Percentiles rank a stretch among this genome's conserved stretches.
Evolutionary conservation across 2,888 invertebrate genomes (phyloP).

Genomic region (Cepaea hortensis): DNA sequence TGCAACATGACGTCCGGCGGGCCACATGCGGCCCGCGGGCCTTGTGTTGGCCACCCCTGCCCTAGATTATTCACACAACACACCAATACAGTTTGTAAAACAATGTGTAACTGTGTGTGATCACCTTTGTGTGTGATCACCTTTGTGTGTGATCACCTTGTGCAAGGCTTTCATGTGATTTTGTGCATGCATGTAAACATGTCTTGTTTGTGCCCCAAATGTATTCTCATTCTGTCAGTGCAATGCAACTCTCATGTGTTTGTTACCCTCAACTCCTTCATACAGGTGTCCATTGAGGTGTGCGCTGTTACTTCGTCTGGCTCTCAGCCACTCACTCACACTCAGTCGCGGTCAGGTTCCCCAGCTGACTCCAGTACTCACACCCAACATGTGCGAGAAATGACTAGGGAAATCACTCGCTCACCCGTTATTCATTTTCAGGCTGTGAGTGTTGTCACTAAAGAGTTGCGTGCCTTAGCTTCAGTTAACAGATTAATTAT

Average conservation of each 20-base stretch:
- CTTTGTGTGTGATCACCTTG: too few relatives aligned
- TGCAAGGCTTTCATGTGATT: too few relatives aligned
- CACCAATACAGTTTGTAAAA: too few relatives aligned
- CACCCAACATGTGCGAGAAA: conserved; percentile 48
- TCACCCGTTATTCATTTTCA: conserved; percentile 60
- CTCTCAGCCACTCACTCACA: conserved; percentile 91
- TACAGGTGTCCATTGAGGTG: conserved; percentile 88
- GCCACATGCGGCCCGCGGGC: too few relatives aligned
- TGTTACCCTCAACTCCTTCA: conserved; percentile 67
- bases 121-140: too few relatives aligned
- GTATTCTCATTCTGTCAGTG: too few relatives aligned
- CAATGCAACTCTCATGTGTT: not conserved
- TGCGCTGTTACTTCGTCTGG: conserved; percentile 80
- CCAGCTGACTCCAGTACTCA: conserved; percentile 81
- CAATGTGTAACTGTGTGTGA: too few relatives aligned
- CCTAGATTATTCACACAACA: too few relatives aligned
- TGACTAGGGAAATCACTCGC: conserved; percentile 57
- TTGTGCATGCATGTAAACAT: too few relatives aligned
- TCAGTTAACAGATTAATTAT: not conserved
- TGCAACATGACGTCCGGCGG: too few relatives aligned
- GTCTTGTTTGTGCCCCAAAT: too few relatives aligned
- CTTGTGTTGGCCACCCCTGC: too few relatives aligned
- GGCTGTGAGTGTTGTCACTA: conserved; percentile 21
- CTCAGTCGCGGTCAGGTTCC: conserved; percentile 85
- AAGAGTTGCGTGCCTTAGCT: not conserved